A percentile compares a stretch with the other conserved stretches of the same genome.
Conservation (phyloP, 1,140 invertebrate genomes). For the Sinella curviseta region DNA sequence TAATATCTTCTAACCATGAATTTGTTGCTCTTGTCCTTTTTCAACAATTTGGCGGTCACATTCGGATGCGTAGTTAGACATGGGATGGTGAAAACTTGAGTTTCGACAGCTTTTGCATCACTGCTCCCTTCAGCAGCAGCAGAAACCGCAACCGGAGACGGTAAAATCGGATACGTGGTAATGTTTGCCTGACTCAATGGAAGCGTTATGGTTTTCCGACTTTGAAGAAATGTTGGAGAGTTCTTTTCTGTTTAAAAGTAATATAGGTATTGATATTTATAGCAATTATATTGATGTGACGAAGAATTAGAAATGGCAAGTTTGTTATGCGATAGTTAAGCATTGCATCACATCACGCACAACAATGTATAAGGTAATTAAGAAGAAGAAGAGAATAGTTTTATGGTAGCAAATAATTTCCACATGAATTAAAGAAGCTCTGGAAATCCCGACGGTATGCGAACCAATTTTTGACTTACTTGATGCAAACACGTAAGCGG, state of each 20-base stretch:
- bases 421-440: too few relatives aligned
- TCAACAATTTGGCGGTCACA: neutral
- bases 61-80: neutral
- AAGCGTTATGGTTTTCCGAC: conserved; percentile 26
- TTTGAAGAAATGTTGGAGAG: conserved; percentile 25
- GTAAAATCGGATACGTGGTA: neutral
- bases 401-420: too few relatives aligned
- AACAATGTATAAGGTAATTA: too few relatives aligned
- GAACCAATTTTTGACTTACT: conserved; percentile 34
- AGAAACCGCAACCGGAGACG: neutral
- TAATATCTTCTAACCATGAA: neutral
- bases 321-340: too few relatives aligned
- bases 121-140: neutral
- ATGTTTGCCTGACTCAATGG: neutral
- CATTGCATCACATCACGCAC: too few relatives aligned
- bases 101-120: too few relatives aligned
- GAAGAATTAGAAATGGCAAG: too few relatives aligned
- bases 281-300: too few relatives aligned
- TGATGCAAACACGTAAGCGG: conserved; percentile 29
- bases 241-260: conserved; percentile 29
- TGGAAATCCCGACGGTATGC: too few relatives aligned
- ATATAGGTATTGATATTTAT: too few relatives aligned
- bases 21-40: neutral
- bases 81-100: neutral
- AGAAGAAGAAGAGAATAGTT: too few relatives aligned